Evolutionary conservation across 2,797 vertebrate genomes (phyloP).

Genomic region (Poeciliopsis infans): DNA sequence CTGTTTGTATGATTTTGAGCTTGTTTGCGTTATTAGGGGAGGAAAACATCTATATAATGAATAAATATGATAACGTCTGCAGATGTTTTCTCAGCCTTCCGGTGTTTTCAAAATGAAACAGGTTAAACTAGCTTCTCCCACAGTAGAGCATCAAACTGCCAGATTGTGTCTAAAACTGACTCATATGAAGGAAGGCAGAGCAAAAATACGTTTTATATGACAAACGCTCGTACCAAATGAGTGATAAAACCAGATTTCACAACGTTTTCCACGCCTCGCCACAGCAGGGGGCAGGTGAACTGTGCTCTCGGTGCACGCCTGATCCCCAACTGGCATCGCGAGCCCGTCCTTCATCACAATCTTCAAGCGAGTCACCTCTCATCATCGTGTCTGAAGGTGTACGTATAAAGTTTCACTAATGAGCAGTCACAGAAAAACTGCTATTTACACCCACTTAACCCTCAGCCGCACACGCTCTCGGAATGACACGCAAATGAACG

Average conservation of each 20-base stretch:
- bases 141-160: not conserved
- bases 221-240: not conserved
- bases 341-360: not conserved
- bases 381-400: not conserved
- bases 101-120: not conserved
- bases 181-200: not conserved
- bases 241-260: not conserved
- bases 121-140: not conserved
- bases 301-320: not conserved
- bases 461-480: conserved; percentile 17
- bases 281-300: not conserved
- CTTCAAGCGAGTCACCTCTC: not conserved
- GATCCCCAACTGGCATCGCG: not conserved
- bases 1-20: not conserved
- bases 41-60: not conserved
- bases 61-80: not conserved
- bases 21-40: not conserved
- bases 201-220: not conserved
- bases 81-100: too few relatives aligned
- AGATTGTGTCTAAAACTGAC: not conserved
- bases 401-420: conserved; percentile 33
- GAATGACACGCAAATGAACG: conserved; percentile 37
- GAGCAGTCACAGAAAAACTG: conserved; percentile 40
- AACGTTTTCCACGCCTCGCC: not conserved
- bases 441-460: conserved; percentile 48